Conservation (phyloP, 2,797 vertebrate species). For the Lophura swinhoii region DNA sequence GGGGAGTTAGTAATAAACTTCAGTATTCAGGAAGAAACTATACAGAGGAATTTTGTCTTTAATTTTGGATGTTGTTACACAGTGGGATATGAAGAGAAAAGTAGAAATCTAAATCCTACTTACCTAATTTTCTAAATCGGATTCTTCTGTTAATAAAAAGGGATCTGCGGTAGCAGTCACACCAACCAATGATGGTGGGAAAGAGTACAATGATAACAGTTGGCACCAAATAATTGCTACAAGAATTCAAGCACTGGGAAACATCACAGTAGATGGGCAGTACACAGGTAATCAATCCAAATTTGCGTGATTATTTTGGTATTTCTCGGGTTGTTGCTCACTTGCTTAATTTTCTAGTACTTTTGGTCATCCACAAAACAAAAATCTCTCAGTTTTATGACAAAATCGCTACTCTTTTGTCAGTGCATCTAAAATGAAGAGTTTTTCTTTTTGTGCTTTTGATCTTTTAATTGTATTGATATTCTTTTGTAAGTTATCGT, state of each 20-base stretch:
- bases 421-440: neutral
- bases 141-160: constrained; percentile 77
- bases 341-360: neutral
- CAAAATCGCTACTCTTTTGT: neutral
- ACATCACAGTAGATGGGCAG: constrained; percentile 85
- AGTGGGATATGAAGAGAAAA: neutral
- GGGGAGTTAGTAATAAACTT: neutral
- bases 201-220: constrained; percentile 86
- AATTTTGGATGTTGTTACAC: neutral
- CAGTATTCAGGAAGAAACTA: neutral
- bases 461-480: neutral
- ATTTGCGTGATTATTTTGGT: neutral
- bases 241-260: constrained; percentile 87
- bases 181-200: constrained; percentile 84
- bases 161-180: constrained; percentile 88
- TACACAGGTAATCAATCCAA: constrained; percentile 75
- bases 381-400: neutral
- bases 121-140: constrained; percentile 22
- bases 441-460: neutral
- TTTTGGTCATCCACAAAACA: neutral
- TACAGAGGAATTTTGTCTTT: neutral
- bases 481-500: neutral
- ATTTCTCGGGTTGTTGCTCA: neutral
- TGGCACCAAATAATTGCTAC: constrained; percentile 89
- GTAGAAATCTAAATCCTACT: neutral